phyloP scores from a whole-genome alignment of 2,888 invertebrate species.

The Cataglyphis rosenhaueri region DNA sequence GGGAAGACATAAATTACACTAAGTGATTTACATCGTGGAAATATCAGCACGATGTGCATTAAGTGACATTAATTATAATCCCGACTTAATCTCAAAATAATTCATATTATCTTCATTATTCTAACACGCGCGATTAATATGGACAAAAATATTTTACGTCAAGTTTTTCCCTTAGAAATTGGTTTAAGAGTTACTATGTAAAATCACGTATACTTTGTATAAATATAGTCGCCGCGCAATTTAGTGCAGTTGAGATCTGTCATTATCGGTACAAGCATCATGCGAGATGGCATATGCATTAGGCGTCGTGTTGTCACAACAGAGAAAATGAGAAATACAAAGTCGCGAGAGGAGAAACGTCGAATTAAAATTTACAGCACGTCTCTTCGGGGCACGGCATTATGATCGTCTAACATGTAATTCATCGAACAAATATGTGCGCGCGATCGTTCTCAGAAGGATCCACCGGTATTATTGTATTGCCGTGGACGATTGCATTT shows the following conservation, averaged over 20 bases:
- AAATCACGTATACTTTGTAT: background rate
- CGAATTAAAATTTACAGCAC: slow-evolving; percentile 62
- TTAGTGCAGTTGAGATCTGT: slow-evolving; percentile 48
- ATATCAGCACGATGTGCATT: background rate
- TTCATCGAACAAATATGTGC: slow-evolving; percentile 50
- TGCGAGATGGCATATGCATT: slow-evolving; percentile 17
- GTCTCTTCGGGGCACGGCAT: slow-evolving; percentile 49
- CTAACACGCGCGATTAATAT: background rate
- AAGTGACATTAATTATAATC: background rate
- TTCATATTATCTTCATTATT: background rate
- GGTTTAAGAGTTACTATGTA: background rate
- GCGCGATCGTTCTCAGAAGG: slow-evolving; percentile 29
- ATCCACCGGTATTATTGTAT: slow-evolving; percentile 26
- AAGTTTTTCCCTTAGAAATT: background rate
- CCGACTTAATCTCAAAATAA: background rate
- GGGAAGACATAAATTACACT: background rate
- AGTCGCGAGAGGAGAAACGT: slow-evolving; percentile 43
- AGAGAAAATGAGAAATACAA: slow-evolving; percentile 8
- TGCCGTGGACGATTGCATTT: slow-evolving; percentile 27
- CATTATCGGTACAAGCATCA: slow-evolving; percentile 26
- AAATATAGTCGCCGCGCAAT: slow-evolving; percentile 38
- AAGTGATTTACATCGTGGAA: slow-evolving; percentile 1
- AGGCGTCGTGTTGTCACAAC: slow-evolving; percentile 2
- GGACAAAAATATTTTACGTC: background rate
- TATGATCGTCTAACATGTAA: slow-evolving; percentile 51